Evolutionary conservation across 1,140 invertebrate species (phyloP).

Genomic region (Pemphigus obesinymphae): DNA sequence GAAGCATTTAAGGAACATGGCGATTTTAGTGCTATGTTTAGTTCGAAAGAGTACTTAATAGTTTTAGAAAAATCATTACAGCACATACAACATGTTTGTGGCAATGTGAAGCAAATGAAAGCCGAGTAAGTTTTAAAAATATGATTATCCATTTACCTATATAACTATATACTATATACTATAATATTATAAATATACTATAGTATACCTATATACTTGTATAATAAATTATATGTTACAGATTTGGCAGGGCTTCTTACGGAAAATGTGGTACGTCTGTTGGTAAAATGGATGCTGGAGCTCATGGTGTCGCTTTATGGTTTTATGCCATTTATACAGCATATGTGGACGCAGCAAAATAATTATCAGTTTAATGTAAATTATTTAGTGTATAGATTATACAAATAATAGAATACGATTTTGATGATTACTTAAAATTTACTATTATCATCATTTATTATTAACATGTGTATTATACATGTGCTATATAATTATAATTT

Average conservation of each 20-base stretch:
- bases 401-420: too few relatives aligned
- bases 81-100: slow-evolving; percentile 6
- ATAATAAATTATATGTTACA: slow-evolving; percentile 46
- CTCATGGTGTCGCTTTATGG: slow-evolving; percentile 60
- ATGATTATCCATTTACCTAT: too few relatives aligned
- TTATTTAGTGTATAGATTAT: too few relatives aligned
- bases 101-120: slow-evolving; percentile 16
- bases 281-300: slow-evolving; percentile 62
- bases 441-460: too few relatives aligned
- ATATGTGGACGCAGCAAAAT: neutral
- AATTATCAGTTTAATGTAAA: neutral
- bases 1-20: neutral
- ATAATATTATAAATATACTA: too few relatives aligned
- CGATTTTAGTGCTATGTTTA: neutral
- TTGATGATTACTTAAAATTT: too few relatives aligned
- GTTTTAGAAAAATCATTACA: neutral
- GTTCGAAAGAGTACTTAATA: neutral
- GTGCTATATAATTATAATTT: too few relatives aligned
- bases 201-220: too few relatives aligned
- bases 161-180: too few relatives aligned
- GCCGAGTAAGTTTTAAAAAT: slow-evolving; percentile 3
- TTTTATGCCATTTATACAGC: slow-evolving; percentile 50
- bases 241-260: slow-evolving; percentile 61
- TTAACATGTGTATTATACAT: too few relatives aligned
- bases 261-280: slow-evolving; percentile 53